phyloP scores from a whole-genome alignment of 2,797 vertebrate species.

The Platyrinchus mystaceus region DNA sequence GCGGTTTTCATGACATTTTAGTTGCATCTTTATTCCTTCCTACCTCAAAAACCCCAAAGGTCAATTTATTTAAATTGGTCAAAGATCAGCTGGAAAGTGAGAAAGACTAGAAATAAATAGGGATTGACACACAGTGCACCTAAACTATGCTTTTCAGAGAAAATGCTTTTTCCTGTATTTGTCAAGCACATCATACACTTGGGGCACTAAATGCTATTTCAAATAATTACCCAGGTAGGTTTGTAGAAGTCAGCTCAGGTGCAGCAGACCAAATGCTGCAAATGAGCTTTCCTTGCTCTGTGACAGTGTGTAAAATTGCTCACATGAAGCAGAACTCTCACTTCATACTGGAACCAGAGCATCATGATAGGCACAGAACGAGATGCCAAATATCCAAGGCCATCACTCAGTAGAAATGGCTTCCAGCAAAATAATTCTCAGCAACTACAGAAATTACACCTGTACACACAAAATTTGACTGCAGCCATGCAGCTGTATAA shows the following conservation, averaged over 20 bases:
- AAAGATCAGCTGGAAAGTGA: background rate
- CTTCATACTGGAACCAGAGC: background rate
- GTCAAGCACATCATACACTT: background rate
- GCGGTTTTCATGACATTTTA: background rate
- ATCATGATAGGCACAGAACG: background rate
- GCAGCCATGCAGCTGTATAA: background rate
- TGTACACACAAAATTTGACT: background rate
- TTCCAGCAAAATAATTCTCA: background rate
- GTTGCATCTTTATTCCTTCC: slow-evolving; percentile 23
- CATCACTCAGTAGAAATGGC: background rate
- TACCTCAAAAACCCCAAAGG: slow-evolving; percentile 40
- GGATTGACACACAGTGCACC: background rate
- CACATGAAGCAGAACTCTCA: background rate
- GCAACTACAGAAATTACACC: background rate
- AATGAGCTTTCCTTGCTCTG: background rate
- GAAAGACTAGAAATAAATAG: background rate
- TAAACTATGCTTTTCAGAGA: background rate
- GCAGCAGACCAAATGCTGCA: background rate
- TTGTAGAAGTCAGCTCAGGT: background rate
- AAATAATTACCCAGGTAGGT: background rate
- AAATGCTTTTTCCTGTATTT: background rate
- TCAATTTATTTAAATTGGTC: slow-evolving; percentile 54
- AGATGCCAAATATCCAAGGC: background rate
- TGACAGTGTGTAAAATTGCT: background rate
- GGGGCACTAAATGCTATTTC: background rate